Evolutionary conservation across 2,113 vertebrate species (phyloP), one percentile per base, ranked within the genome.

Genomic region (Corythoichthys haematopterus): DNA sequence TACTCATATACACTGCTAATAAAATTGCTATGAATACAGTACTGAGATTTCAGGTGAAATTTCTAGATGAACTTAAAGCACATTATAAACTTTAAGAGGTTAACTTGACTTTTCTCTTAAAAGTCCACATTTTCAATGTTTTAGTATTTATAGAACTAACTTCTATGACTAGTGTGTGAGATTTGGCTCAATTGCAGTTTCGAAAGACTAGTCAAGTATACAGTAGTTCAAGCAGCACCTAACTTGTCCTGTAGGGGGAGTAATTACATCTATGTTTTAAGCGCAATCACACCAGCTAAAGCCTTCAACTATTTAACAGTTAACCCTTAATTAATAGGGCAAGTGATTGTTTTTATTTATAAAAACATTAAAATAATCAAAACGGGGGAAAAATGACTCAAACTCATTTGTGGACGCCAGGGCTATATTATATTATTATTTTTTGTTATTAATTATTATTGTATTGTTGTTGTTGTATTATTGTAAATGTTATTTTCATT

Each of bases 231-330:
- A 43, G 16, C n/a, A 48, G 55, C 2, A 56, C 58, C 35, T 20
- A 11, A 35, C 52, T 56, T 57, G 45, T 52, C 80, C 81, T 70
- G 9, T 68, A 84, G 84, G 64, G 81, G 83, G 84, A 74, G 84
- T 45, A 11, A 1, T 28, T 33, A 35, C 53, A 56, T 56, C 33
- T 56, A 56, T 7, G 5, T 13, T 56, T 56, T 35, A 35, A 56
- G 53, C 53, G 13, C 53, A 55, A 8, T 4, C 28, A 28, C 14
- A 12, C 3, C 7, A 55, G 20, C 9, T 52, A n/a, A 37, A 28
- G 20, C 20, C 20, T 28, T 28, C 20, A 28, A 28, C 20, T 8
- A 8, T 43, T 43, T 43, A 43, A 7, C 1, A 3, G 6, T 43
- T 43, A 43, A 43, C 40, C 9, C 6, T 7, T 3, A 7, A 5